Evolutionary conservation across 2,888 invertebrate genomes (phyloP).

Genomic region (Paralinhomoeus sp.): DNA sequence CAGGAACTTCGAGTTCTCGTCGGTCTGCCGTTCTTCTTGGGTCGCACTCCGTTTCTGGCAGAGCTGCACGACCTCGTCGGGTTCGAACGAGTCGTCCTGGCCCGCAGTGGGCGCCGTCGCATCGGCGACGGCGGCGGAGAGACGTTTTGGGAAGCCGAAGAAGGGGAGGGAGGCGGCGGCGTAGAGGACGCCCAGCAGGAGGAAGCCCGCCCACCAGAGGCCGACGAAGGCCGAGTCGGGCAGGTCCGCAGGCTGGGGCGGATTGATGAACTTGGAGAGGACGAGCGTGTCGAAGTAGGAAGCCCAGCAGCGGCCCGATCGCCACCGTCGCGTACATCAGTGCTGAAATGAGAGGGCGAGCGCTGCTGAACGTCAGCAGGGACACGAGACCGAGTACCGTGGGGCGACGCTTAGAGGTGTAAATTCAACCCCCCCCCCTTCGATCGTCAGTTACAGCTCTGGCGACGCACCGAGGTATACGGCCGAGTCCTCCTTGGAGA

Average conservation of each 20-base stretch:
- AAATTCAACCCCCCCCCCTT: not conserved
- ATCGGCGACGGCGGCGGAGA: not conserved
- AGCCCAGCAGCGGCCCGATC: slow-evolving; percentile 79
- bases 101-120: not conserved
- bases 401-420: too few relatives aligned
- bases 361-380: not conserved
- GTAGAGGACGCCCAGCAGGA: slow-evolving; percentile 62
- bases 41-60: not conserved
- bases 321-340: slow-evolving; percentile 92
- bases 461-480: slow-evolving; percentile 64
- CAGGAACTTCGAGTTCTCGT: too few relatives aligned
- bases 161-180: slow-evolving; percentile 68
- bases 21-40: too few relatives aligned
- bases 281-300: slow-evolving; percentile 67
- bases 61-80: not conserved
- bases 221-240: not conserved
- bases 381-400: not conserved
- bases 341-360: slow-evolving; percentile 36
- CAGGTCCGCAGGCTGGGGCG: slow-evolving; percentile 1
- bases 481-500: slow-evolving; percentile 69
- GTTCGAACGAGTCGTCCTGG: not conserved
- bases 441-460: too few relatives aligned
- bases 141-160: slow-evolving; percentile 51
- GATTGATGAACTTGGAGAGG: slow-evolving; percentile 54
- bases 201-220: slow-evolving; percentile 44